Base-by-base conservation (phyloP, 2,888 invertebrate species). In the Hoplodrina blanda region DNA sequence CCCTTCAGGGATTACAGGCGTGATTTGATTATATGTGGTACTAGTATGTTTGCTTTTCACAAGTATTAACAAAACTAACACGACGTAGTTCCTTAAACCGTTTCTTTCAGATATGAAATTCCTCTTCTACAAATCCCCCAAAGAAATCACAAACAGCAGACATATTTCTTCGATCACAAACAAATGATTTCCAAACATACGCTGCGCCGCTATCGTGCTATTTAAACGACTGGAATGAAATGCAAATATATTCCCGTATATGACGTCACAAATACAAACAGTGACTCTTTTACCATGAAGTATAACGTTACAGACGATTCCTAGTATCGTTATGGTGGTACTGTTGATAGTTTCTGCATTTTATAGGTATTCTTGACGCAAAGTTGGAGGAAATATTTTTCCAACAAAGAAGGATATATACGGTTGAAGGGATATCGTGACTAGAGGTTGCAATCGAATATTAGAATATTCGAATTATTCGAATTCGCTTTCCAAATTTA, bases 211-310 rank as follows among this genome's bases (percentile, higher is more conserved):
- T 13, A 54, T 68, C n/a, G 52, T 49, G 56, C 20, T 72, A 59
- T 78, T 62, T 70, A 81, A 73, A 77, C 70, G 59, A 19, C n/a
- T 25, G 75, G 56, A 71, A 82, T 73, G 60, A 68, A 80, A 68
- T 69, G 73, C 71, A 82, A 80, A 81, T 73, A 80, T 61, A 19
- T 71, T 20, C 46, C 46, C 52, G 53, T 33, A n/a, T 67, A 15
- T 75, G 75, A 78, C 64, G 62, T 62, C 52, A 65, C 55, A 56
- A 62, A 64, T 55, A 67, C 61, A 70, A 63, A 71, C 37, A 54
- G 70, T 64, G 17, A 61, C 1, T 55, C 46, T 25, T 37, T 53
- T 67, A 20, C 19, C 11, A 33, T 54, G 17, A 46, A 46, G 49
- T 72, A 57, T 54, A n/a, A 60, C 54, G 53, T 50, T 65, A 49